Evolutionary conservation across 92 coral and sea anemone species (phyloP), one percentile per base, ranked within the genome.

Genomic region (Paragorgia papillata): DNA sequence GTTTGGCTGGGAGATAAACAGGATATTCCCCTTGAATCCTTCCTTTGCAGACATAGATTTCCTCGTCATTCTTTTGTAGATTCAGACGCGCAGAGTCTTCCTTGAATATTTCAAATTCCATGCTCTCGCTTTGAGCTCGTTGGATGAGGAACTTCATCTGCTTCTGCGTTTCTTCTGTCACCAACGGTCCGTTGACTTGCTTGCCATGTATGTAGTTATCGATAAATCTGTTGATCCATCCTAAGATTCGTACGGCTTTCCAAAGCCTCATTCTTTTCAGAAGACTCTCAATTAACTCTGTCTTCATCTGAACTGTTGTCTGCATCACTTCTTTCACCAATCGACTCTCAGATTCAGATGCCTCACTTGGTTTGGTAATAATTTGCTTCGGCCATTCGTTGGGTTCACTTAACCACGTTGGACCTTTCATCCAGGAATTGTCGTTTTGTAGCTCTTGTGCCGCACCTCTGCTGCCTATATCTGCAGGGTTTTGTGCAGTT

Each of bases 1-100:
- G 48, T n/a, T 70, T 54, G 18, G 62, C 5, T n/a, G 77, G 77
- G 0, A 70, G 40, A 70, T 70, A 70, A 14, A 70, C 28, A 0
- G 77, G 77, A 44, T 69, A 69, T 19, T 19, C 40, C 17, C 75
- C 75, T 69, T 62, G 75, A 14, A 70, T 70, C 53, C 63, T 18
- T 31, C 77, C 77, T 21, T 53, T 51, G 14, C 48, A 53, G 9
- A 50, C 50, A 39, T 50, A 54, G 24, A 53, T 54, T 10, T 53
- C 63, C 21, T 53, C 77, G 1, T 70, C 62, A 26, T 70, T 53
- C 49, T 54, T 70, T 22, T 70, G 62, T 3, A 70, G 62, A 54
- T 70, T 70, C 37, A 70, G 35, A 4, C 63, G 59, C 9, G 7
- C 0, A 51, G 17, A 32, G 25, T 54, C 18, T 4, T 31, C 27